Conservation (phyloP, 2,797 vertebrate species). For the Glossophaga mutica region DNA sequence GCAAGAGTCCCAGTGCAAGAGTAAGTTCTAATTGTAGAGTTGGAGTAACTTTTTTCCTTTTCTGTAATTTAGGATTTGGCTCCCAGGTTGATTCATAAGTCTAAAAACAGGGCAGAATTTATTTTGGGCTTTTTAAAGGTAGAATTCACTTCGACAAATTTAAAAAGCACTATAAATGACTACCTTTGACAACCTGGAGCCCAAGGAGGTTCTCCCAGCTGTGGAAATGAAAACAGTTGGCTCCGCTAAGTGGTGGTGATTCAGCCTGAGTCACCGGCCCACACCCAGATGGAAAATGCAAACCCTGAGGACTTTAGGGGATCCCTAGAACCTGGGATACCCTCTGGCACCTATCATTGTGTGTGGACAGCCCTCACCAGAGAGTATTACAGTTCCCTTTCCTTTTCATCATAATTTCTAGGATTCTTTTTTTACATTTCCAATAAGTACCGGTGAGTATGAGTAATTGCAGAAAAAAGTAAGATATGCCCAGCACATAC, state of each 20-base stretch:
- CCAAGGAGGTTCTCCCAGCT: not conserved
- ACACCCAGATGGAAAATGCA: constrained; percentile 22
- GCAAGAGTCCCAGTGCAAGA: not conserved
- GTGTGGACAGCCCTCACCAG: not conserved
- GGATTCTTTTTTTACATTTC: constrained; percentile 13
- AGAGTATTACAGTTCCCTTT: not conserved
- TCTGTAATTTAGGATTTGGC: not conserved
- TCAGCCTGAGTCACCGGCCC: constrained; percentile 51
- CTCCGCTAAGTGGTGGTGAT: not conserved
- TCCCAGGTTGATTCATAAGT: constrained; percentile 46
- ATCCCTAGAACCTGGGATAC: not conserved
- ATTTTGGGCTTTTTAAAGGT: constrained; percentile 46
- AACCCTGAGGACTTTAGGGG: not conserved
- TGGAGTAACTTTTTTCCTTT: constrained; percentile 25
- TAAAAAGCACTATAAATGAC: constrained; percentile 50
- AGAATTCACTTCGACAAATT: constrained; percentile 33
- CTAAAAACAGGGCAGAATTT: constrained; percentile 47
- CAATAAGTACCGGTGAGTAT: not conserved
- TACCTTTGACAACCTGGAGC: constrained; percentile 38
- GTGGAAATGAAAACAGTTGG: constrained; percentile 64
- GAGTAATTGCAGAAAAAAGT: not conserved
- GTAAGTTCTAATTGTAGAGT: constrained; percentile 54
- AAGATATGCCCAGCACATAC: not conserved
- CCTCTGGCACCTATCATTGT: not conserved
- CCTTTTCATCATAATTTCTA: not conserved